Base-by-base conservation (phyloP, 2,797 vertebrate genomes). In the Acanthiza pusilla region DNA sequence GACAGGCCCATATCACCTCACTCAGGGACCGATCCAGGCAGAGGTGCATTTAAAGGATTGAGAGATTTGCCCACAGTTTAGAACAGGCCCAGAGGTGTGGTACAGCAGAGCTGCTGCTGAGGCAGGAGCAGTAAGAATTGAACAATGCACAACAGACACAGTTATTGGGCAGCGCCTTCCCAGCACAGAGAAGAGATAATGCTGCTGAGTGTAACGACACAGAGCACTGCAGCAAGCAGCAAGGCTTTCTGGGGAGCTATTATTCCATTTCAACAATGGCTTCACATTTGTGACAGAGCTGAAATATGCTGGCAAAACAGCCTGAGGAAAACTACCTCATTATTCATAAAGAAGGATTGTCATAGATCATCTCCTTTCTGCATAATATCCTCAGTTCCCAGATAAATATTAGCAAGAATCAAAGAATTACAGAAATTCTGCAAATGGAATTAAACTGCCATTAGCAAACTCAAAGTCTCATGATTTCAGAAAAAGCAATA, bases 11-110 rank as follows among this genome's bases (percentile, higher is more conserved):
- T 10, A 29, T 18, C 54, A 48, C 34, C 29, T 53, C 57, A 34
- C 18, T 26, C 60, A 54, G 63, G 17, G 54, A 43, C 50, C 22
- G 34, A 1, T 25, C 19, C 12, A 54, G 43, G 34, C 57, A 58
- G 70, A 82, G 7, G 13, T 17, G 22, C 12, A 34, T 0, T 3
- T 14, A 32, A 38, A 68, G 21, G 34, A 73, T 45, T 55, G 38
- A 30, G 34, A 61, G 48, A 36, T 20, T 88, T 55, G 47, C 3
- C 3, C 38, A 21, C 27, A 16, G 16, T 43, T 51, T 13, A 29
- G 43, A 66, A 29, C 2, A 11, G 38, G 21, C 25, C 17, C 2
- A 2, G 8, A 20, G 10, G 38, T 0, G 1, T 4, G 27, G 48
- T 7, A 8, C 5, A 12, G 27, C 20, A 84, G 53, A 43, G 40